These are phyloP conservation scores for Spisula subtruncata DNA, from an alignment of 2,888 invertebrate genomes.

Conservation along the genomic window DNA sequence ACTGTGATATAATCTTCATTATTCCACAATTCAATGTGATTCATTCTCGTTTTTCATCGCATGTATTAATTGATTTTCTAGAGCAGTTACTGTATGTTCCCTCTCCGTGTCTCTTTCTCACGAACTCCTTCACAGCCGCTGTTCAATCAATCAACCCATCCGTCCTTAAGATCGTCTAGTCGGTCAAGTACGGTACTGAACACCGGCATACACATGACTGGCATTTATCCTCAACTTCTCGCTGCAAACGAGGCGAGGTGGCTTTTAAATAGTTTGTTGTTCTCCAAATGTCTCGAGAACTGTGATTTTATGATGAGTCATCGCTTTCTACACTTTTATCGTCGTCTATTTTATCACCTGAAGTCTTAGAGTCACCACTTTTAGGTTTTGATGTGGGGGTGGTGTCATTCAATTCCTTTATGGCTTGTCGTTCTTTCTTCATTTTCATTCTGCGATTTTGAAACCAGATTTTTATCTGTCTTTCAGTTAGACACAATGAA, in stretches of 20 bases:
- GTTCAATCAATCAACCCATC: constrained; percentile 6
- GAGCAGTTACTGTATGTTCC: neutral
- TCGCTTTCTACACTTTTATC: constrained; percentile 78
- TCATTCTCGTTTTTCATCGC: neutral
- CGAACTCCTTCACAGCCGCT: neutral
- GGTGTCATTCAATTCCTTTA: constrained; percentile 84
- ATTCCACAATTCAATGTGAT: neutral
- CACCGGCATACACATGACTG: constrained; percentile 12
- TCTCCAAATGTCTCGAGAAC: constrained; percentile 11
- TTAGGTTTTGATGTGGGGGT: constrained; percentile 46
- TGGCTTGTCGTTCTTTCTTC: constrained; percentile 90
- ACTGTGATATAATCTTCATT: neutral
- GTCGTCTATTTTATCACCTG: constrained; percentile 65
- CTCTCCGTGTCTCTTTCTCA: neutral
- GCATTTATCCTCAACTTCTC: constrained; percentile 32
- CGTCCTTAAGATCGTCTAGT: neutral
- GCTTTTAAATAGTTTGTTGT: constrained; percentile 25
- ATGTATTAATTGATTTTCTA: neutral
- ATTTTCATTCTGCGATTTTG: constrained; percentile 99
- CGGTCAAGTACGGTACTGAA: neutral
- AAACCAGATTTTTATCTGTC: constrained; percentile 92
- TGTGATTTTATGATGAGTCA: constrained; percentile 70
- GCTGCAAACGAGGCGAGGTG: constrained; percentile 4
- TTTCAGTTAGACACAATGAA: constrained; percentile 97
- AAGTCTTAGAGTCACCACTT: constrained; percentile 54